phyloP scores from a whole-genome alignment of 37 sponge, comb jelly and placozoan genomes.

The Bolinopsis microptera region DNA sequence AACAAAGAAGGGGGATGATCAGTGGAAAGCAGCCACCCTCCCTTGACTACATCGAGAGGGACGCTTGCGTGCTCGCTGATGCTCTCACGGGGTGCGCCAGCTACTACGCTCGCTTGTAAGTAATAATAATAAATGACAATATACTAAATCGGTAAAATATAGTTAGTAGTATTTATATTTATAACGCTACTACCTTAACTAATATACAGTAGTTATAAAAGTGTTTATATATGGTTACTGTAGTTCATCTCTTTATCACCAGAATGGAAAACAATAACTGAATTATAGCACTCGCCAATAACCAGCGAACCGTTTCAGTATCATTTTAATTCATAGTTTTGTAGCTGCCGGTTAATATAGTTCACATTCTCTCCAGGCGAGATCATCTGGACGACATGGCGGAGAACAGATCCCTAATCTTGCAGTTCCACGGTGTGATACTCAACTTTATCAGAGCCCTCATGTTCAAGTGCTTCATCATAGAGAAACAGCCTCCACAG shows the following conservation, averaged over 20 bases:
- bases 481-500: constrained; percentile 97
- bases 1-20: constrained; percentile 24
- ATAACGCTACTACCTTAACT: too few species aligned
- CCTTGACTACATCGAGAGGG: constrained; percentile 25
- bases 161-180: too few species aligned
- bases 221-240: too few species aligned
- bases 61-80: neutral
- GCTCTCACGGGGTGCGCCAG: neutral
- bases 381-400: constrained; percentile 35
- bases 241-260: too few species aligned
- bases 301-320: too few species aligned
- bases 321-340: too few species aligned
- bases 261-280: too few species aligned
- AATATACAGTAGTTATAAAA: too few species aligned
- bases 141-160: too few species aligned
- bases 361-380: neutral
- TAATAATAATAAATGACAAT: too few species aligned
- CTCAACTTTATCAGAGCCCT: neutral
- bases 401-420: neutral
- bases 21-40: constrained; percentile 16
- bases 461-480: constrained; percentile 80
- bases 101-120: constrained; percentile 50
- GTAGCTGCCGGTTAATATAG: too few species aligned
- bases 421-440: neutral
- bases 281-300: too few species aligned